These are phyloP conservation scores for Lepidochrysops patricia DNA, from an alignment of 2,888 invertebrate genomes.

Conservation along the genomic window DNA sequence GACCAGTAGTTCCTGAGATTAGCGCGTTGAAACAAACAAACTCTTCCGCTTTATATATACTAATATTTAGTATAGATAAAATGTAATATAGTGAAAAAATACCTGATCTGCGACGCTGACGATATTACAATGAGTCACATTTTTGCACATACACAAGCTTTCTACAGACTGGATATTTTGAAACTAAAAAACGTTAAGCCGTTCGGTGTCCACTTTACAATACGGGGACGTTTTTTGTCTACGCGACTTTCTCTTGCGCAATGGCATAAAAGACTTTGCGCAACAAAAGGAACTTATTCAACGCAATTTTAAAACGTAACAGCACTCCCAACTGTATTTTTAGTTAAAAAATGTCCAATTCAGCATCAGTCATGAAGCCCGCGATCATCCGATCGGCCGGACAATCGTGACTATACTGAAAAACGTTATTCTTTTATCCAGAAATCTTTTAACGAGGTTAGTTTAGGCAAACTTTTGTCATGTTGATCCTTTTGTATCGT, in stretches of 20 bases:
- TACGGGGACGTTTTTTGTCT: constrained; percentile 50
- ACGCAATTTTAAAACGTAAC: constrained; percentile 41
- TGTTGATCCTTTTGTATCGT: constrained; percentile 61
- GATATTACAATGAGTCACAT: background rate
- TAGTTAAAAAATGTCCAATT: constrained; percentile 34
- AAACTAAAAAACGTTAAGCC: constrained; percentile 59
- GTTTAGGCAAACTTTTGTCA: constrained; percentile 74
- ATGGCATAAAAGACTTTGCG: constrained; percentile 47
- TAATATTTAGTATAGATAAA: no score
- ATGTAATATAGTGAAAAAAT: background rate
- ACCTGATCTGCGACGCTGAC: background rate
- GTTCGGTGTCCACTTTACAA: constrained; percentile 46
- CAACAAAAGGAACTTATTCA: constrained; percentile 59
- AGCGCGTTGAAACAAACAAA: no score
- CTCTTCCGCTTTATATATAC: no score
- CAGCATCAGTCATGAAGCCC: constrained; percentile 44
- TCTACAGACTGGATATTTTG: constrained; percentile 44
- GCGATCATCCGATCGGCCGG: constrained; percentile 64
- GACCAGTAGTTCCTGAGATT: no score
- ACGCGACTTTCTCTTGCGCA: constrained; percentile 59
- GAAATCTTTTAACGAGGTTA: constrained; percentile 73
- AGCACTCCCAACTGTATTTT: constrained; percentile 29
- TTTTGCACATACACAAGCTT: constrained; percentile 44
- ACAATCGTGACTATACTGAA: constrained; percentile 71
- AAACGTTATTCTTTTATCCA: constrained; percentile 72